A percentile compares a stretch with the other conserved stretches of the same genome.
These are phyloP conservation scores for Augochlorella aurata DNA, from an alignment of 2,888 invertebrate species.

Conservation along the genomic window DNA sequence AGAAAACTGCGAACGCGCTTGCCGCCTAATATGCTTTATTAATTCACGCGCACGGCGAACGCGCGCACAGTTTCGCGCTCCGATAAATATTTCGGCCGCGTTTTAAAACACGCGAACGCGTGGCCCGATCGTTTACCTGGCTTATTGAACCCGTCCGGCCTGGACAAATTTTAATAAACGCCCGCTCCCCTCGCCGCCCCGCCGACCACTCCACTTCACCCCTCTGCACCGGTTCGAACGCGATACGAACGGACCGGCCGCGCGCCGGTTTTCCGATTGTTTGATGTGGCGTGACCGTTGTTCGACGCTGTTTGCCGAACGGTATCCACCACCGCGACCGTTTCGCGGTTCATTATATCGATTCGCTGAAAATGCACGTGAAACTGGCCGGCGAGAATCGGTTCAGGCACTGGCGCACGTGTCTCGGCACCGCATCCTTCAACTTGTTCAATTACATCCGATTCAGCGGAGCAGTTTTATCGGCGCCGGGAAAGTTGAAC, in stretches of 20 bases:
- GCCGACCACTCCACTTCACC: too few relatives aligned
- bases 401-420: not conserved
- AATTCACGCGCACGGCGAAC: constrained; percentile 14
- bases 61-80: constrained; percentile 24
- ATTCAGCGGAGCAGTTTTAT: constrained; percentile 46
- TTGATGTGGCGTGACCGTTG: not conserved
- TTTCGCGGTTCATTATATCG: not conserved
- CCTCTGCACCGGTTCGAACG: too few relatives aligned
- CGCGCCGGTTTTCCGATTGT: not conserved
- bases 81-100: constrained; percentile 37
- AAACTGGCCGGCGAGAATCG: not conserved
- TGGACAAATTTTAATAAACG: constrained; percentile 30
- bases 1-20: not conserved
- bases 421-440: not conserved
- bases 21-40: constrained; percentile 37
- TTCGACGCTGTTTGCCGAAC: not conserved
- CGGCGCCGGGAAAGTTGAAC: constrained; percentile 42
- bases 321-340: not conserved
- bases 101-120: constrained; percentile 22
- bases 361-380: not conserved
- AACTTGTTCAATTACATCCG: constrained; percentile 30
- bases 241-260: not conserved
- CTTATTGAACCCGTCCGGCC: constrained; percentile 1
- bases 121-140: constrained; percentile 19
- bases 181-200: too few relatives aligned